Evolutionary conservation across 2,797 vertebrate species (phyloP), one percentile per base, ranked within the genome.

Genomic region (Xiphophorus birchmanni): DNA sequence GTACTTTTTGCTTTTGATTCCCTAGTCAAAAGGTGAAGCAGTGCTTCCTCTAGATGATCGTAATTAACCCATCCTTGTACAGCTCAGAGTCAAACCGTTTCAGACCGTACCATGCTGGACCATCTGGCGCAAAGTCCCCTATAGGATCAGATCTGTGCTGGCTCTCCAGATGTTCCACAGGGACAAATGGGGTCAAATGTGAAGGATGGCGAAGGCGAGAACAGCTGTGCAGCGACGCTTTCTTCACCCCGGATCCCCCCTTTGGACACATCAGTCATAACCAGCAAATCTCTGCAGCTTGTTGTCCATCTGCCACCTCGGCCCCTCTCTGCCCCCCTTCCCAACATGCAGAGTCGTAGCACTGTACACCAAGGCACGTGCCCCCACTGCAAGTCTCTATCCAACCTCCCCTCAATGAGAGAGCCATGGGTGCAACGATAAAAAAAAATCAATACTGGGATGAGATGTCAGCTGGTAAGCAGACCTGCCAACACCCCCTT

Each of bases 401-500:
- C 32, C 50, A 54, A 26, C 21, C 89, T 90, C 93, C 92, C 91
- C 84, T 2, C 87, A 90, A 93, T 87, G 81, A 82, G 87, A 90
- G 26, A 83, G 85, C 88, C 88, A 85, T 85, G 78, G 88, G 88
- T 92, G 83, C 85, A 87, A 85, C 87, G 89, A 92, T 93, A 26
- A 52, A 7, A 17, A 52, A 72, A 65, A 76, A 95, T 95, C 95
- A 95, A 95, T 95, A 94, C 79, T 83, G 84, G 81, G 89, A 93
- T 94, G 90, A 94, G 90, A 94, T 94, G 94, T 96, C 95, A 95
- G 95, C 95, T 96, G 95, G 93, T 93, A 93, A 93, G 93, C 94
- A 94, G 93, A 90, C 90, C 90, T 92, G 92, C 93, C 94, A 93
- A 94, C 95, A 94, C 77, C 75, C 87, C 90, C 88, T 42, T 40